Conservation (phyloP, 2,888 invertebrate genomes). For the Nycteola revayana region DNA sequence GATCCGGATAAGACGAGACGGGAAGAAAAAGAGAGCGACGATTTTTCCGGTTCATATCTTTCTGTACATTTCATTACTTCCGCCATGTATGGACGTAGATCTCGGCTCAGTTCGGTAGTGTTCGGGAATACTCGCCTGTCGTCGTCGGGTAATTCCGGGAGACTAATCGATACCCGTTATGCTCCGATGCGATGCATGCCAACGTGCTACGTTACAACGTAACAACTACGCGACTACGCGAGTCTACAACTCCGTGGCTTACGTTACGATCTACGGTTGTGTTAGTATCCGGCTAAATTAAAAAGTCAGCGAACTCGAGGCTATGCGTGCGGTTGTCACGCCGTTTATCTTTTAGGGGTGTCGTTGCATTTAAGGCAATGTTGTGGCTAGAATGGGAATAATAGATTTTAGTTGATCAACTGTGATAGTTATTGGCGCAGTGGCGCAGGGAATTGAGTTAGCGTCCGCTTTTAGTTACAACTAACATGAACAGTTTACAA, state of each 20-base stretch:
- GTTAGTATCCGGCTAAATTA: constrained; percentile 43
- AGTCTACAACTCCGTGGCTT: constrained; percentile 64
- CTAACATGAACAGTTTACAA: constrained; percentile 24
- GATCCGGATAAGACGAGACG: constrained; percentile 61
- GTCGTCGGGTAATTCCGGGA: constrained; percentile 50
- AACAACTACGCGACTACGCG: constrained; percentile 44
- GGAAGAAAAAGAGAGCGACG: constrained; percentile 75
- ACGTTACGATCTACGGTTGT: constrained; percentile 61
- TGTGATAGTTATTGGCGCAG: constrained; percentile 32
- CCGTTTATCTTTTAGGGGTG: constrained; percentile 25
- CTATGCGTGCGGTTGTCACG: constrained; percentile 32
- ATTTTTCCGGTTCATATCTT: constrained; percentile 81
- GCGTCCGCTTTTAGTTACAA: constrained; percentile 25
- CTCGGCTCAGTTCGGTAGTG: constrained; percentile 48
- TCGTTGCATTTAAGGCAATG: constrained; percentile 35
- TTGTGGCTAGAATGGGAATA: constrained; percentile 25
- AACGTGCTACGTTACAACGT: constrained; percentile 63
- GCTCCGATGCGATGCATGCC: constrained; percentile 39
- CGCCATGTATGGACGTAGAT: constrained; percentile 67
- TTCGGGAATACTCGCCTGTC: constrained; percentile 53
- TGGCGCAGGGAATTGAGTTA: constrained; percentile 28
- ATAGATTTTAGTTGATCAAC: constrained; percentile 33
- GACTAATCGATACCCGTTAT: constrained; percentile 73
- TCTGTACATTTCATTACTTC: constrained; percentile 81
- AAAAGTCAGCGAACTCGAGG: constrained; percentile 53